Evolutionary conservation across 2,113 vertebrate genomes (phyloP).

Genomic region (Apodemus speciosus): DNA sequence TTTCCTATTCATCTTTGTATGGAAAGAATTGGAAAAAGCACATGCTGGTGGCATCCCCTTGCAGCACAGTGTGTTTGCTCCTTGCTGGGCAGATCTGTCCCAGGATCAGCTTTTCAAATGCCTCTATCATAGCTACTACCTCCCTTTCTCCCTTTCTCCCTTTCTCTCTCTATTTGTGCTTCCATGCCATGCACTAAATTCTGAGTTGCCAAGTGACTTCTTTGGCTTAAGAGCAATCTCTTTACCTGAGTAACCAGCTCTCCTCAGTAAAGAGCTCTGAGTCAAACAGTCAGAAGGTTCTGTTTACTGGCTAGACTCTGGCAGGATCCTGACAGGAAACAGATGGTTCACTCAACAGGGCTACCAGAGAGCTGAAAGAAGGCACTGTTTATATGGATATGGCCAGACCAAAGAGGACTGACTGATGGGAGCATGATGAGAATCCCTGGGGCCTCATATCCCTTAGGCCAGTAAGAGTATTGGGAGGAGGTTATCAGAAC

Average conservation of each 20-base stretch:
- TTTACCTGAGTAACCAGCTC: slow-evolving; percentile 65
- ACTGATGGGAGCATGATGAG: background rate
- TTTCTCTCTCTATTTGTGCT: slow-evolving; percentile 36
- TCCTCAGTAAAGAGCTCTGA: slow-evolving; percentile 58
- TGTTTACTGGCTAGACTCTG: slow-evolving; percentile 69
- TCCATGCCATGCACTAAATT: slow-evolving; percentile 38
- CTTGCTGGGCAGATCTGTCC: background rate
- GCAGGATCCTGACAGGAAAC: slow-evolving; percentile 69
- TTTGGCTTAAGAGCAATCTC: slow-evolving; percentile 60
- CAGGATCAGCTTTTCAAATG: background rate
- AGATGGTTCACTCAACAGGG: slow-evolving; percentile 72
- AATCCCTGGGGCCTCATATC: slow-evolving; percentile 18
- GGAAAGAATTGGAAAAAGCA: background rate
- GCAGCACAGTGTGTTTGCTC: background rate
- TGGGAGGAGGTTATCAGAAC: background rate
- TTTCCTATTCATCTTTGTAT: background rate
- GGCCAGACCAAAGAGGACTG: slow-evolving; percentile 15
- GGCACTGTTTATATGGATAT: slow-evolving; percentile 64
- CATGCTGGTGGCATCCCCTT: background rate
- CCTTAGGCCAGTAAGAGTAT: slow-evolving; percentile 26
- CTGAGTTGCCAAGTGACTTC: slow-evolving; percentile 49
- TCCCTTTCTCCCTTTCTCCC: background rate
- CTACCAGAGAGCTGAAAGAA: slow-evolving; percentile 39
- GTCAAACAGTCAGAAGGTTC: slow-evolving; percentile 62
- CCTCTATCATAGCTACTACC: background rate